Base-by-base conservation (phyloP, 1,140 invertebrate genomes). In the Brevipalpus yothersi region DNA sequence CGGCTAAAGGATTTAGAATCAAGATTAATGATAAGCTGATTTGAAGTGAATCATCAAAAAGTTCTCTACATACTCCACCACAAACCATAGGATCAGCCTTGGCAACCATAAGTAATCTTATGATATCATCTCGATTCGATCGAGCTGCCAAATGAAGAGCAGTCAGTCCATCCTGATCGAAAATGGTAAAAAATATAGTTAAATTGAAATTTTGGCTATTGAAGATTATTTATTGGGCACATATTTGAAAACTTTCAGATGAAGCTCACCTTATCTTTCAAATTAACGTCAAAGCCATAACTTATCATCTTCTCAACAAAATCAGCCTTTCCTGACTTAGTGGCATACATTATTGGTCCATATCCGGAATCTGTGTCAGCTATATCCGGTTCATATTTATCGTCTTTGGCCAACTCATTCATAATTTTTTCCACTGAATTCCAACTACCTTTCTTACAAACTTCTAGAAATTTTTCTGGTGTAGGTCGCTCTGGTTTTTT, bases 51-150 rank as follows among this genome's bases (percentile, higher is more conserved):
- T 12, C 31, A 39, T 21, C 3, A 21, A 43, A 4, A 58, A 41
- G 59, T 45, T 7, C 21, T 42, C 41, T 23, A 80, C 83, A 80
- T 78, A 95, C 91, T 71, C 89, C 89, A 68, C 89, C 91, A 9
- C 84, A 80, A 39, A 86, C 81, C 68, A 84, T 87, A 23, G 88
- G 80, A 74, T 96, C 90, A 4, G 93, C 88, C 70, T 83, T 82
- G 70, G 87, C 88, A 47, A 81, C 79, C 53, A 96, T 73, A 10
- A 96, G 76, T 41, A 91, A 73, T 68, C 90, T 89, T 68, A 95
- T 83, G 58, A 92, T 86, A 70, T 97, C 92, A 72, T 96, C 91
- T 66, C 89, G 79, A 23, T 86, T 88, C 70, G 87, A 84, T 78
- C 87, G 84, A 40, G 89, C 83, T 17, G 90, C 86, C 70, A 91